phyloP scores from a whole-genome alignment of 2,797 vertebrate genomes.

The Enteromius fasciolatus region DNA sequence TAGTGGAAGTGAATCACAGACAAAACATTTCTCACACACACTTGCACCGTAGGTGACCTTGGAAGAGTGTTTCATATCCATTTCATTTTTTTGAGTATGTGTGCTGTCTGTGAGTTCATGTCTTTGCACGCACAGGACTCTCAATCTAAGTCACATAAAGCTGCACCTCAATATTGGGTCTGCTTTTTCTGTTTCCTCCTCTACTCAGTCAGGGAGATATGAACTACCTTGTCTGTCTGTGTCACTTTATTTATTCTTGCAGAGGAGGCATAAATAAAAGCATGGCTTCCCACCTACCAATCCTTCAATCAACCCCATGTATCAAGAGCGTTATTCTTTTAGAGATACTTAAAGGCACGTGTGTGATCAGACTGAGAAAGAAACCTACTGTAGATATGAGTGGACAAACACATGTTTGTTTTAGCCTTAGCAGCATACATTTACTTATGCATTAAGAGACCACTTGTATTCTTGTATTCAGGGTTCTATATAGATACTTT shows the following conservation, averaged over 20 bases:
- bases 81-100: constrained; percentile 49
- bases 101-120: constrained; percentile 19
- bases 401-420: constrained; percentile 45
- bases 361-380: constrained; percentile 67
- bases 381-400: constrained; percentile 22
- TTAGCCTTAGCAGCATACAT: background rate
- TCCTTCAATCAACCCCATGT: constrained; percentile 69
- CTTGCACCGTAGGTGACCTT: constrained; percentile 41
- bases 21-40: constrained; percentile 24
- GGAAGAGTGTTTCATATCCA: constrained; percentile 51
- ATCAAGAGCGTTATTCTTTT: constrained; percentile 66
- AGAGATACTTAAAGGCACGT: constrained; percentile 65
- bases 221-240: constrained; percentile 61
- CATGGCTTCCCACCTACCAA: constrained; percentile 66
- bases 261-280: constrained; percentile 74
- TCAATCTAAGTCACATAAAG: constrained; percentile 69
- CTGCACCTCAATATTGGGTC: constrained; percentile 61
- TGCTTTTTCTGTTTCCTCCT: constrained; percentile 43
- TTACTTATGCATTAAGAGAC: background rate
- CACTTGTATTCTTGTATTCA: background rate
- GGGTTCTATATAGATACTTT: background rate
- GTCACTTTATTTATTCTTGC: constrained; percentile 73
- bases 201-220: constrained; percentile 52
- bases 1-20: constrained; percentile 11
- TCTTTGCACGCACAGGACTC: constrained; percentile 52